Conservation (phyloP, 2,113 vertebrate species). For the Myrmophylax atrothorax region DNA sequence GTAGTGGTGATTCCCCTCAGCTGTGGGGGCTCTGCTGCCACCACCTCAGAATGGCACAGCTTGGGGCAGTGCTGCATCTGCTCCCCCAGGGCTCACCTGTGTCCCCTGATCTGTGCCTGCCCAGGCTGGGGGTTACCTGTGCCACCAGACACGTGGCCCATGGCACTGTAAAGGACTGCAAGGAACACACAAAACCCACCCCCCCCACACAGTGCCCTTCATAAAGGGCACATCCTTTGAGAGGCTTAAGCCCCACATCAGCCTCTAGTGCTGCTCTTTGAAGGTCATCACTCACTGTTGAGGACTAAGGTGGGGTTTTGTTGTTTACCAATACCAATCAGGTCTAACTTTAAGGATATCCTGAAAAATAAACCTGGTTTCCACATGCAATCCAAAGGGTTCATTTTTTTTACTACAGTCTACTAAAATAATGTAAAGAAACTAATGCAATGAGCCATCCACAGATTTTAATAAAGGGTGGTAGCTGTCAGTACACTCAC, state of each 20-base stretch:
- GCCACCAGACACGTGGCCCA: fast-evolving
- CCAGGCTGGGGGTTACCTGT: background rate
- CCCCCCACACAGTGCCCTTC: background rate
- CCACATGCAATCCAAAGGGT: background rate
- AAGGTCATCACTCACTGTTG: fast-evolving
- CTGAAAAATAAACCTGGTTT: background rate
- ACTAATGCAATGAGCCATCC: background rate
- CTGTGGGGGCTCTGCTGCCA: background rate
- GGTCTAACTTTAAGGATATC: background rate
- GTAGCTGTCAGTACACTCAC: background rate
- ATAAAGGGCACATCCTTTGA: background rate
- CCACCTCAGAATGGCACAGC: background rate
- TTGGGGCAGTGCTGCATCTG: background rate
- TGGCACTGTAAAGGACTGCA: background rate
- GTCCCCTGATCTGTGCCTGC: background rate
- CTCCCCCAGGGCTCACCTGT: background rate
- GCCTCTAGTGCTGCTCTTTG: background rate
- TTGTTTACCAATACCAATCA: background rate
- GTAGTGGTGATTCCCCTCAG: background rate
- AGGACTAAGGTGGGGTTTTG: background rate
- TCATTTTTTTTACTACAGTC: background rate
- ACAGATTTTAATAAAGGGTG: conserved; percentile 32
- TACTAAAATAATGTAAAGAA: background rate
- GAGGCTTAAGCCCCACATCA: fast-evolving
- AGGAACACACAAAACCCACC: background rate